Base-by-base conservation (phyloP, 2,797 vertebrate genomes). In the Fringilla coelebs region DNA sequence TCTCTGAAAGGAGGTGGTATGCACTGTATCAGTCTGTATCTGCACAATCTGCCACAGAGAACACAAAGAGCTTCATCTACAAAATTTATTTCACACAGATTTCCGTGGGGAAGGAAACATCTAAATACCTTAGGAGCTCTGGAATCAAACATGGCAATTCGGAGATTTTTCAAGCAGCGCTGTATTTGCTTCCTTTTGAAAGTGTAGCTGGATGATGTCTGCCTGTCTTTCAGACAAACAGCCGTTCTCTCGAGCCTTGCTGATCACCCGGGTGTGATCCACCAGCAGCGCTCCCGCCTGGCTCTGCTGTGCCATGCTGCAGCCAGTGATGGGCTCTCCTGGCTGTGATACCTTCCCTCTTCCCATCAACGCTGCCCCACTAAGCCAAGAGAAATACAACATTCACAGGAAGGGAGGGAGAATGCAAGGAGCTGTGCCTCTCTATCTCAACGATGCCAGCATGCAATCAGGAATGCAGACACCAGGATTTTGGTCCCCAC, bases 311-410 rank as follows among this genome's bases (percentile, higher is more conserved):
- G 68, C 78, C 63, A 5, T 9, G 80, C 72, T 4, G 3, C 85
- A 92, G 78, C 58, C 7, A 1, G 46, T 11, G 52, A 57, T 65
- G 76, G 83, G 49, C 66, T 84, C 66, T 46, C 16, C 92, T 86
- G 93, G 76, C 88, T 95, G 88, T 61, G 62, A 21, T 14, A n/a
- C 6, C 71, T 90, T 65, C 90, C 1, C 0, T 68, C 71, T 82
- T 66, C 71, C 0, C 0, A 80, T 87, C 29, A 4, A 67, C 65
- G 68, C 65, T 0, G 0, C 71, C 43, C 68, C 51, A 26, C 81
- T 26, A 32, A 85, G 72, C 45, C 49, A 74, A 88, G 81, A 49
- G 74, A 82, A 94, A 89, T 79, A 32, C 51, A 76, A 34, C 60
- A 83, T 77, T 77, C 57, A 57, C 13, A 67, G 26, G 19, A 41